phyloP scores from a whole-genome alignment of 1,140 invertebrate species.

The Archivesica marissinica region DNA sequence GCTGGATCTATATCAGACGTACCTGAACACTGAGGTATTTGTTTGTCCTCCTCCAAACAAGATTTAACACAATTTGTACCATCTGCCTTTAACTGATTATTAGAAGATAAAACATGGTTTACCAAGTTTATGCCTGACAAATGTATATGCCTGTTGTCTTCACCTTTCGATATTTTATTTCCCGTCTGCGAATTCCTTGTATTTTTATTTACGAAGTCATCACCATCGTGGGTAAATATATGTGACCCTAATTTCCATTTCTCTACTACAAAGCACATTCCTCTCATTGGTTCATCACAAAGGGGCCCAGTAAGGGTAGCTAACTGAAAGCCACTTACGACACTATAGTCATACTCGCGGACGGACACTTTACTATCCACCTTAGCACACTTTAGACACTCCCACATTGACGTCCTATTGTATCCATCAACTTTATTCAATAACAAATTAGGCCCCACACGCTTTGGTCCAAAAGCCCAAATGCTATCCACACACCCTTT shows the following conservation, averaged over 20 bases:
- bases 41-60: background rate
- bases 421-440: constrained; percentile 88
- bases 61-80: background rate
- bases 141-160: background rate
- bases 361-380: constrained; percentile 68
- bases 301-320: constrained; percentile 94
- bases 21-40: background rate
- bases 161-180: background rate
- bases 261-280: constrained; percentile 95
- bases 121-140: background rate
- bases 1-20: background rate
- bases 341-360: constrained; percentile 82
- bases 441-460: constrained; percentile 95
- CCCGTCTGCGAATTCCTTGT: background rate
- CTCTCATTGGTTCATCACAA: constrained; percentile 98
- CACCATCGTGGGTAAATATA: background rate
- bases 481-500: constrained; percentile 89
- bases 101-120: background rate
- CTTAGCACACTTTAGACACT: constrained; percentile 62
- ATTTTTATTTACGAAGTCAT: background rate
- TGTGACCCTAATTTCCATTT: constrained; percentile 83
- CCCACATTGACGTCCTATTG: constrained; percentile 84
- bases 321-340: constrained; percentile 97
- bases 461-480: constrained; percentile 95
- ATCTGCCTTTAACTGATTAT: background rate